Percentiles rank a stretch among this genome's conserved stretches.
Evolutionary conservation across 2,113 vertebrate genomes (phyloP).

Genomic region (Mastomys natalensis): DNA sequence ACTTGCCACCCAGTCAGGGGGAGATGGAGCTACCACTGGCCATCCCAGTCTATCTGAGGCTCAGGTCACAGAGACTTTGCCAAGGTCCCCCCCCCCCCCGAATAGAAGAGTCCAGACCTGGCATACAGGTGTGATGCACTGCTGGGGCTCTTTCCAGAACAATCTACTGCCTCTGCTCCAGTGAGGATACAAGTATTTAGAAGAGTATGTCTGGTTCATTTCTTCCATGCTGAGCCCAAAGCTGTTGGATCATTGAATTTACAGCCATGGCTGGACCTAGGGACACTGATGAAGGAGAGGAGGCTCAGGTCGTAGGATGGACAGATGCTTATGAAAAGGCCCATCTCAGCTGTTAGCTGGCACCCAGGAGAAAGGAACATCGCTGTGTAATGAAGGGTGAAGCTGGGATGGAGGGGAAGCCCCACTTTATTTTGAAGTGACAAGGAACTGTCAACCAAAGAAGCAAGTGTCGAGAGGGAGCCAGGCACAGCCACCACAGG

Average conservation of each 20-base stretch:
- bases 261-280: rapidly evolving
- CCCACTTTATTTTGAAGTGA: neutral
- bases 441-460: neutral
- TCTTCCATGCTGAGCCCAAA: neutral
- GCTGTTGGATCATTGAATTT: neutral
- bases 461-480: neutral
- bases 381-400: neutral
- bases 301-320: rapidly evolving
- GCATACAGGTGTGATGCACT: no score
- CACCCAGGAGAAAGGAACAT: neutral
- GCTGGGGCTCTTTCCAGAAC: neutral
- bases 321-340: neutral
- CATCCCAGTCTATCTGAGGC: neutral
- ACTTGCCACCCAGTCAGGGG: neutral
- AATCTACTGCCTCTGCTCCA: neutral
- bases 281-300: neutral
- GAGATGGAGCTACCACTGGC: neutral
- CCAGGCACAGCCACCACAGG: neutral
- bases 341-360: neutral
- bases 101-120: neutral
- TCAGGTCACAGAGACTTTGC: no score
- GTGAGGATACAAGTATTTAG: neutral
- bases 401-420: neutral
- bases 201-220: neutral
- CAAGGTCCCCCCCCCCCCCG: no score